Percentiles rank a stretch among this genome's conserved stretches.
Conservation (phyloP, 2,797 vertebrate genomes). For the Sebastolobus alascanus region DNA sequence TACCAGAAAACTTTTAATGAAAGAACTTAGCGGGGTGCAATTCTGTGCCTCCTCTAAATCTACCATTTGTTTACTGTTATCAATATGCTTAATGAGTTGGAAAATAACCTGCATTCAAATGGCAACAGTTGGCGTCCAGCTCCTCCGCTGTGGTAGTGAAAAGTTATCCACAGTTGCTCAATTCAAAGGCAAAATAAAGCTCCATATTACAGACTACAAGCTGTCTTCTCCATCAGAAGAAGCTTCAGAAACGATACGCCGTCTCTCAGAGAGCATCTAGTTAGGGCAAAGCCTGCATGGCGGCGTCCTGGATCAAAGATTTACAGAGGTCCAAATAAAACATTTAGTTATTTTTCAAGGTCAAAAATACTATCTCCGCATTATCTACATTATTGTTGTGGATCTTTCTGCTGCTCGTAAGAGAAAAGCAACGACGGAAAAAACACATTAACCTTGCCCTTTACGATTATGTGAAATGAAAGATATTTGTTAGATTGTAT, state of each 20-base stretch:
- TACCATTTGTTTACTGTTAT: constrained; percentile 68
- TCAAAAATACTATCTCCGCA: constrained; percentile 20
- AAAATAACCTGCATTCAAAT: constrained; percentile 70
- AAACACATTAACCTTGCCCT: background rate
- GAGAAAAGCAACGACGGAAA: background rate
- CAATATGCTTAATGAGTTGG: constrained; percentile 69
- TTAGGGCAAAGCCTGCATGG: constrained; percentile 29
- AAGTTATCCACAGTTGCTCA: constrained; percentile 58
- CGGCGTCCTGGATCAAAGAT: constrained; percentile 46
- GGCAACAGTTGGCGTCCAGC: constrained; percentile 61
- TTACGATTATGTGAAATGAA: background rate
- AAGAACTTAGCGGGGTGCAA: constrained; percentile 40
- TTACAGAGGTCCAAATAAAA: constrained; percentile 31
- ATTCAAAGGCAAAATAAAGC: constrained; percentile 61
- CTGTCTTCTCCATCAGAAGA: constrained; percentile 46
- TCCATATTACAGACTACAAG: constrained; percentile 50
- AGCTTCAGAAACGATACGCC: constrained; percentile 47
- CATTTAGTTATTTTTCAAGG: constrained; percentile 38
- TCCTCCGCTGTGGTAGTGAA: constrained; percentile 47
- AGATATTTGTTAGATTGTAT: background rate
- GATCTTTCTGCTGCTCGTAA: background rate
- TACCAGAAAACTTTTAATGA: constrained; percentile 56
- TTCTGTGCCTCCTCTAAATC: constrained; percentile 39
- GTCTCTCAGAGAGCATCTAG: constrained; percentile 27
- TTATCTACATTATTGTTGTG: background rate